phyloP scores from a whole-genome alignment of 2,888 invertebrate genomes.

The Alloplasta piceator region DNA sequence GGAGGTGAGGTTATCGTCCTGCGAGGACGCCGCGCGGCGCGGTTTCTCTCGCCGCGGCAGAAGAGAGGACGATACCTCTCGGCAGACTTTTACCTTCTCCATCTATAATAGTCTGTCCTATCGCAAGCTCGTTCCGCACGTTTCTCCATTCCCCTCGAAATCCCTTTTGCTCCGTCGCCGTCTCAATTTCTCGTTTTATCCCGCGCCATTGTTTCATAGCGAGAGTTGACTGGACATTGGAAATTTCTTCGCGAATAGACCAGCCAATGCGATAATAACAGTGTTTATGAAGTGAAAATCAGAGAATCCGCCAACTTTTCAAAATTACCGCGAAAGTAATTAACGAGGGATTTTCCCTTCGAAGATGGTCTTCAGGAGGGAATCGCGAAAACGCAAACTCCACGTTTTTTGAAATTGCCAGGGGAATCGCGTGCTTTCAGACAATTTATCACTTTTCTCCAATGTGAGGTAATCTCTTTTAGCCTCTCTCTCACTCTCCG shows the following conservation, averaged over 20 bases:
- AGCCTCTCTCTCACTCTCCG: constrained; percentile 22
- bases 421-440: constrained; percentile 52
- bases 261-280: no score
- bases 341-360: no score
- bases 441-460: constrained; percentile 51
- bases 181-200: no score
- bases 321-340: no score
- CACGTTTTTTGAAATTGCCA: constrained; percentile 18
- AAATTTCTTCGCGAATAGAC: no score
- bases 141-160: not conserved
- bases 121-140: not conserved
- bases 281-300: no score
- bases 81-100: not conserved
- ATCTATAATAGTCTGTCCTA: no score
- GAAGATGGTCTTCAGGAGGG: no score
- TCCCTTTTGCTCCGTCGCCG: not conserved
- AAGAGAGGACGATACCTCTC: constrained; percentile 37
- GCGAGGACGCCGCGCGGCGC: constrained; percentile 39
- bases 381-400: not conserved
- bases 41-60: not conserved
- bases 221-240: no score
- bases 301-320: no score
- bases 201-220: no score
- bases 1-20: constrained; percentile 65
- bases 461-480: constrained; percentile 30